Percentiles rank a stretch among this genome's conserved stretches.
phyloP scores from a whole-genome alignment of 2,888 invertebrate species.

The Hyles lineata region DNA sequence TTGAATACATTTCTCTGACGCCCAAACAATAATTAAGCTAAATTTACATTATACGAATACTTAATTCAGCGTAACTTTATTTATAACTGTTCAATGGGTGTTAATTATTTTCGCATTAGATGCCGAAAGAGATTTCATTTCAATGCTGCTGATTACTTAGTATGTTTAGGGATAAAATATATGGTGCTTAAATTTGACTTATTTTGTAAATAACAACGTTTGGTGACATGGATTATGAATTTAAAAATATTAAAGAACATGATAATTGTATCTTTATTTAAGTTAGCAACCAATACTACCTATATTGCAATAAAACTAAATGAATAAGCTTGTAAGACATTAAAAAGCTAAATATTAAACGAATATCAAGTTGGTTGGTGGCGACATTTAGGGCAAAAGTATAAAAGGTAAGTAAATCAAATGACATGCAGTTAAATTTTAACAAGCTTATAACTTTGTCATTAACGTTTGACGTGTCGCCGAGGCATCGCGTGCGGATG shows the following conservation, averaged over 20 bases:
- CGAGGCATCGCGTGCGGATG: conserved; percentile 56
- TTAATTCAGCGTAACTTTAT: background rate
- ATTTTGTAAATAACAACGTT: too few species aligned
- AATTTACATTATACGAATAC: conserved; percentile 4
- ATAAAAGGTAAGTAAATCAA: conserved; percentile 17
- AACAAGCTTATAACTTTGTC: conserved; percentile 43
- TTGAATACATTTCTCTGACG: background rate
- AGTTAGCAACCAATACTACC: too few species aligned
- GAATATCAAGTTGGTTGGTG: too few species aligned
- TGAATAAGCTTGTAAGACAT: too few species aligned
- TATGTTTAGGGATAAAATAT: too few species aligned
- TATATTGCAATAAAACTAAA: too few species aligned
- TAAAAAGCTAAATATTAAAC: too few species aligned
- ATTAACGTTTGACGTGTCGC: conserved; percentile 50
- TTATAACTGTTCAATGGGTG: background rate
- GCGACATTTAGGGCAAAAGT: background rate
- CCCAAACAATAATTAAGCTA: conserved; percentile 20
- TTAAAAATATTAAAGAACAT: too few species aligned
- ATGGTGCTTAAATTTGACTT: too few species aligned
- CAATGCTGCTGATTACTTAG: background rate
- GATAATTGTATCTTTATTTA: too few species aligned
- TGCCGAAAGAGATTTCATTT: background rate
- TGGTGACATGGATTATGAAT: too few species aligned
- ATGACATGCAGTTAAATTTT: conserved; percentile 27
- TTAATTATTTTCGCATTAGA: background rate